Evolutionary conservation across 2,113 vertebrate species (phyloP).

Genomic region (Indicator maculatus): DNA sequence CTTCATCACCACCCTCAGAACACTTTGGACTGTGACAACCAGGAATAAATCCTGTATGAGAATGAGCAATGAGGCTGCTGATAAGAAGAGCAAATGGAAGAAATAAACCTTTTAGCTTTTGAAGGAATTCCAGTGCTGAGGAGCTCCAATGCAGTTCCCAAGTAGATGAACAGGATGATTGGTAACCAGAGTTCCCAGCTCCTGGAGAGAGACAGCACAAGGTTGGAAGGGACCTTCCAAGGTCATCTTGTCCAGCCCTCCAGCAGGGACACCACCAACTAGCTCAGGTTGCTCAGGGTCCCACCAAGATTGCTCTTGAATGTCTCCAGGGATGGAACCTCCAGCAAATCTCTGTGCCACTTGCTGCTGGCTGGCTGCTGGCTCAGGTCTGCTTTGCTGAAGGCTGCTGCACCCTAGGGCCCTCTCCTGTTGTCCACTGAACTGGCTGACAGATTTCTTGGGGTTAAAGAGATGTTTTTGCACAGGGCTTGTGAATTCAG

Average conservation of each 20-base stretch:
- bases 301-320: no score
- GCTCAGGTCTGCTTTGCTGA: not conserved
- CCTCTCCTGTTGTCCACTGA: not conserved
- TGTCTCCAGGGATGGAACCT: no score
- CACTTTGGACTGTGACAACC: not conserved
- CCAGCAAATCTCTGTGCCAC: no score
- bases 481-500: not conserved
- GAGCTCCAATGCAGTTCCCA: not conserved
- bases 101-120: not conserved
- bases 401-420: not conserved
- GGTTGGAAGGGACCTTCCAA: no score
- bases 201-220: not conserved
- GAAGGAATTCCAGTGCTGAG: not conserved
- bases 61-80: not conserved
- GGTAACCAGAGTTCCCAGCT: not conserved
- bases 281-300: no score
- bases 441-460: not conserved
- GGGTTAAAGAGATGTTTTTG: not conserved
- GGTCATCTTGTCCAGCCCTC: no score
- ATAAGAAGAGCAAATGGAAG: not conserved
- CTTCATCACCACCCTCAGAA: not conserved
- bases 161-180: not conserved
- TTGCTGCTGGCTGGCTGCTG: not conserved
- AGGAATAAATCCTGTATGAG: not conserved
- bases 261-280: no score